phyloP scores from a whole-genome alignment of 2,888 invertebrate species.

The Eudemis profundana region DNA sequence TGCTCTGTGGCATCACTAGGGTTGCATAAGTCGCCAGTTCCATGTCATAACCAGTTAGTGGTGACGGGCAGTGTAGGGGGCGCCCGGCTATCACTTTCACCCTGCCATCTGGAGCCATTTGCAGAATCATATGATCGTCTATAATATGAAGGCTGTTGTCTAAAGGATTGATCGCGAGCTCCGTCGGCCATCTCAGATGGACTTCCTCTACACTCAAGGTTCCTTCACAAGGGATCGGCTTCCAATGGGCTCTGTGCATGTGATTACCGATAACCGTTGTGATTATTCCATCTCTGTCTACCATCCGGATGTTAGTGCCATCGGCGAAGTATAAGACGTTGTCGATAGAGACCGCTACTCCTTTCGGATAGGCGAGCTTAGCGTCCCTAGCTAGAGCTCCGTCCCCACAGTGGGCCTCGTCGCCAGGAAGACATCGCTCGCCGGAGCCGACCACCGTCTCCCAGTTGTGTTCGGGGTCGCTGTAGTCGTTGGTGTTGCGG shows the following conservation, averaged over 20 bases:
- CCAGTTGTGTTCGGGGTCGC: slow-evolving; percentile 96
- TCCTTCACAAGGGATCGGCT: slow-evolving; percentile 96
- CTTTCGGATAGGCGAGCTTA: slow-evolving; percentile 97
- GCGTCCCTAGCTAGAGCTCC: slow-evolving; percentile 96
- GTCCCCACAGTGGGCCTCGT: slow-evolving; percentile 98
- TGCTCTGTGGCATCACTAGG: slow-evolving; percentile 96
- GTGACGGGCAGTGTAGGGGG: slow-evolving; percentile 96
- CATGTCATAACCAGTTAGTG: slow-evolving; percentile 91
- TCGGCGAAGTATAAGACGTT: slow-evolving; percentile 98
- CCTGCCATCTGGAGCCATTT: slow-evolving; percentile 95
- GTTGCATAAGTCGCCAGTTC: slow-evolving; percentile 96
- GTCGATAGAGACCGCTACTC: slow-evolving; percentile 96
- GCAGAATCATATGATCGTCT: slow-evolving; percentile 97
- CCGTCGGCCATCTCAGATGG: slow-evolving; percentile 98
- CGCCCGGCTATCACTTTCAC: slow-evolving; percentile 97
- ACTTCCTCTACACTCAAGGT: slow-evolving; percentile 96
- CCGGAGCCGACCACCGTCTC: slow-evolving; percentile 98
- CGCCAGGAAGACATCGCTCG: slow-evolving; percentile 96
- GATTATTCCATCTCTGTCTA: slow-evolving; percentile 96
- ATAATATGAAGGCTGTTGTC: slow-evolving; percentile 98
- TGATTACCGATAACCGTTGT: slow-evolving; percentile 96
- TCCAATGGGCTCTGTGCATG: slow-evolving; percentile 97
- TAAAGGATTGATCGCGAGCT: slow-evolving; percentile 96
- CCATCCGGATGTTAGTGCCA: slow-evolving; percentile 97
- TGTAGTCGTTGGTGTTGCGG: slow-evolving; percentile 91